Evolutionary conservation across 2,113 vertebrate genomes (phyloP).

Genomic region (Prochilodus magdalenae): DNA sequence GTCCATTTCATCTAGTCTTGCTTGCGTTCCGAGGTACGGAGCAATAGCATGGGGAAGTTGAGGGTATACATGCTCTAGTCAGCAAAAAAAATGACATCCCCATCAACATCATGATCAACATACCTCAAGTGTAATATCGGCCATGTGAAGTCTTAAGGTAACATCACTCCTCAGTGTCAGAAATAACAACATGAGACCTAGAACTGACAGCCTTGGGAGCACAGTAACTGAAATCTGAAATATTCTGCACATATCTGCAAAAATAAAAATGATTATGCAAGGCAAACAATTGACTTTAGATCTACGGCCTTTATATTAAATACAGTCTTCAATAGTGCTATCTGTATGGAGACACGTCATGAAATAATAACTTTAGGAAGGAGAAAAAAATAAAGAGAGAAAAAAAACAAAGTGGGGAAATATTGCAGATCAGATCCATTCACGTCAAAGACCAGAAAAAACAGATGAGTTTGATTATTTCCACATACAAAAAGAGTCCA

Average conservation of each 20-base stretch:
- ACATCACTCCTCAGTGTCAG: slow-evolving; percentile 56
- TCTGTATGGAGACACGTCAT: slow-evolving; percentile 43
- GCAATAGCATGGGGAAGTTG: neutral
- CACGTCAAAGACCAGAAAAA: slow-evolving; percentile 49
- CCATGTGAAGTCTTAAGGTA: slow-evolving; percentile 66
- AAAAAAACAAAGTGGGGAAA: slow-evolving; percentile 14
- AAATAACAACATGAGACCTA: slow-evolving; percentile 20
- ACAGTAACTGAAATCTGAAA: neutral
- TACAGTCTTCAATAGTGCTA: slow-evolving; percentile 67
- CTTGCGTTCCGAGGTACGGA: slow-evolving; percentile 15
- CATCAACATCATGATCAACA: no score
- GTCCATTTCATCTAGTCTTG: slow-evolving; percentile 42
- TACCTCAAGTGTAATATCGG: slow-evolving; percentile 58
- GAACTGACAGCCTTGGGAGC: neutral
- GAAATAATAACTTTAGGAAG: slow-evolving; percentile 52
- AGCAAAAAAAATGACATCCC: slow-evolving; percentile 40
- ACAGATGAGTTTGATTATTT: slow-evolving; percentile 48
- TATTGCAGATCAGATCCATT: slow-evolving; percentile 61
- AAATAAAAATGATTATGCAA: neutral
- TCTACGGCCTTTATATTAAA: slow-evolving; percentile 46
- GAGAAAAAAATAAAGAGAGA: slow-evolving; percentile 52
- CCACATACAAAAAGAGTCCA: slow-evolving; percentile 34
- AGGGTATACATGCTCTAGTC: neutral
- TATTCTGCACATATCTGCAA: neutral
- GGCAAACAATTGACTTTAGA: slow-evolving; percentile 58